Percentiles rank a stretch among this genome's conserved stretches.
phyloP scores from a whole-genome alignment of 2,113 vertebrate genomes.

The Platysternon megacephalum region DNA sequence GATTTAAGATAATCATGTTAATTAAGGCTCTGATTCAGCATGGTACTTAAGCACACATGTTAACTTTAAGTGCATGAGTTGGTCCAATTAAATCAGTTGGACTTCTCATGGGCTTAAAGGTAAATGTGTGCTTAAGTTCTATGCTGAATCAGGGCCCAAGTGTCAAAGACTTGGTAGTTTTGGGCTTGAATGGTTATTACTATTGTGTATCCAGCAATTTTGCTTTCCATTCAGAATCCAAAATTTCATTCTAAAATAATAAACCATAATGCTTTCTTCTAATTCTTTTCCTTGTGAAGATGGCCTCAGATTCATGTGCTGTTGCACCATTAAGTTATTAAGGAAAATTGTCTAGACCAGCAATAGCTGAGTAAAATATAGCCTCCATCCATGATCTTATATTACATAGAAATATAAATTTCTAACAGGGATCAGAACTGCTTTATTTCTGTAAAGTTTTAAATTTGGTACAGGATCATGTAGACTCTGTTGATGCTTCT shows the following conservation, averaged over 20 bases:
- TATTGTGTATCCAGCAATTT: neutral
- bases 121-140: neutral
- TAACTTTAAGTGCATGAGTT: neutral
- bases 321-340: neutral
- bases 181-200: neutral
- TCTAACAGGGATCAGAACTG: neutral
- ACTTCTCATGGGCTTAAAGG: neutral
- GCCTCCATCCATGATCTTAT: neutral
- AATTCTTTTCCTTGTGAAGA: neutral
- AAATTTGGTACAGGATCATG: neutral
- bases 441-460: conserved; percentile 3
- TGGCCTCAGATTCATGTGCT: neutral
- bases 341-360: neutral
- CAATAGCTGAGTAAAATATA: neutral
- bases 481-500: neutral
- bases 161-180: neutral
- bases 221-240: conserved; percentile 3
- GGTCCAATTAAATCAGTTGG: neutral
- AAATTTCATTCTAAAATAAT: neutral
- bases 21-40: neutral
- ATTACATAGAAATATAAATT: neutral
- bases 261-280: neutral
- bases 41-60: neutral
- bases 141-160: neutral
- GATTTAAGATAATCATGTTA: neutral